Conservation (phyloP, 2,888 invertebrate species). For the Caenorhabditis panamensis region DNA sequence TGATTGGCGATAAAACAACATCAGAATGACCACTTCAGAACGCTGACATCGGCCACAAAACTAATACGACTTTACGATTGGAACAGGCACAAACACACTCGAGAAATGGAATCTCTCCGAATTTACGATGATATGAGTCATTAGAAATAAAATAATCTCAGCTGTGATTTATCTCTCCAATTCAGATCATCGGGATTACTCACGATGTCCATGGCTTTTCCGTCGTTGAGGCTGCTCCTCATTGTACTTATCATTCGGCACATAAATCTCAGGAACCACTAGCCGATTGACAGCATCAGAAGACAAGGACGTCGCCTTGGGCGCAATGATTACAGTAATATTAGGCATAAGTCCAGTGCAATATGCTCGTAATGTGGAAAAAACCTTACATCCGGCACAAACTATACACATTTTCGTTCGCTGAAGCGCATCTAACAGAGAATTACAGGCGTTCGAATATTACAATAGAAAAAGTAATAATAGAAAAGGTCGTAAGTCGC, state of each 20-base stretch:
- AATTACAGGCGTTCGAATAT: slow-evolving; percentile 34
- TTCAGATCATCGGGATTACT: slow-evolving; percentile 13
- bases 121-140: slow-evolving; percentile 14
- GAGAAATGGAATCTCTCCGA: neutral
- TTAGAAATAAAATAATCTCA: neutral
- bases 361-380: slow-evolving; percentile 42
- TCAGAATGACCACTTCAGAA: slow-evolving; percentile 27
- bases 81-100: slow-evolving; percentile 8
- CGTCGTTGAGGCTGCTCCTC: slow-evolving; percentile 39
- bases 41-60: slow-evolving; percentile 17
- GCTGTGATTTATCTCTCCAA: neutral
- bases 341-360: slow-evolving; percentile 60
- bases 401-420: slow-evolving; percentile 64
- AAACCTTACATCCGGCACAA: slow-evolving; percentile 55
- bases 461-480: slow-evolving; percentile 1
- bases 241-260: slow-evolving; percentile 58
- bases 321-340: slow-evolving; percentile 63
- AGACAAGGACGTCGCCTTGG: slow-evolving; percentile 40
- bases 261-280: slow-evolving; percentile 45
- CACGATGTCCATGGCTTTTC: slow-evolving; percentile 44
- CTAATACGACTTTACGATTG: slow-evolving; percentile 21
- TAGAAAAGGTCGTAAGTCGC: slow-evolving; percentile 27
- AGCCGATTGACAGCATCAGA: slow-evolving; percentile 28
- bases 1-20: slow-evolving; percentile 45
- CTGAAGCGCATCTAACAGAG: slow-evolving; percentile 26